Evolutionary conservation across 2,888 invertebrate species (phyloP), one percentile per base, ranked within the genome.

Genomic region (Drosophila nr. perissopoda): DNA sequence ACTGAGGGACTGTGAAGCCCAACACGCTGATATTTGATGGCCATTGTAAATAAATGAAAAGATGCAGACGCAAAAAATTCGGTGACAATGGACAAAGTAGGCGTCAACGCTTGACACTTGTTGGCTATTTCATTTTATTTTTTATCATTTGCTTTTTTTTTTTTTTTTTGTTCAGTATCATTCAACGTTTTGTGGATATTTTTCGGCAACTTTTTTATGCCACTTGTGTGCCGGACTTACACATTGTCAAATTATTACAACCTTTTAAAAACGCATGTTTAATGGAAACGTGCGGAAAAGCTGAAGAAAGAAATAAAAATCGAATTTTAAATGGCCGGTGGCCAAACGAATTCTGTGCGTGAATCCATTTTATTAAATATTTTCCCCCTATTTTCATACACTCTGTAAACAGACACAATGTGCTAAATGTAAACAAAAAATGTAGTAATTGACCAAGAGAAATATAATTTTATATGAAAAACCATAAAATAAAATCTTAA

Each of bases 161-260:
- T 36, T 51, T 59, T 38, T 31, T 25, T n/a, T 36, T 3, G 1
- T 29, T 65, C 42, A 56, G 42, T 65, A 70, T 61, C 38, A 34
- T 51, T 51, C 58, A 54, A 51, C 42, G 49, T 46, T 57, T 74
- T 60, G 34, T 66, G 59, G 70, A 60, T 70, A 65, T 70, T 79
- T 74, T 68, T 57, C 11, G 51, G 13, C 4, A 53, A 42, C 31
- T 51, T 64, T 63, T 56, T 62, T 68, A 46, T 25, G 16, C 25
- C 46, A 16, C 10, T 33, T 53, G 33, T 21, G 53, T 16, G 21
- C 25, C 16, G 38, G 38, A 69, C 60, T 62, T 69, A 33, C 67
- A 79, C 58, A 70, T 76, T 68, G 77, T 65, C 66, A 81, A 69
- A 69, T 74, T 76, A 80, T 76, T 68, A 70, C 70, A 72, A 62